Base-by-base conservation (phyloP, 2,113 vertebrate genomes). In the Paralichthys olivaceus region DNA sequence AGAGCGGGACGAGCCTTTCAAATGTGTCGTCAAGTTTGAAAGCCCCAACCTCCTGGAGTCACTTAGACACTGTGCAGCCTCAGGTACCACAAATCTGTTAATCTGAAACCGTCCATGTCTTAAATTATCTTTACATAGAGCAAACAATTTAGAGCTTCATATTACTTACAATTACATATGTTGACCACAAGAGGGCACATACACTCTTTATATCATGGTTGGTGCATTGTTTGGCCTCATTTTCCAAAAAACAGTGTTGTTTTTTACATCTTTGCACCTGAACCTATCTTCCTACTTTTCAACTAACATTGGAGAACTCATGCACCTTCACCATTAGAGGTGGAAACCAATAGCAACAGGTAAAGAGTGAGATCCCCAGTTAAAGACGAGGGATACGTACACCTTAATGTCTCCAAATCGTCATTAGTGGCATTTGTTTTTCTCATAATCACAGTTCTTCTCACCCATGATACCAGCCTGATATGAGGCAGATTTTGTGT, bases 41-140 rank as follows among this genome's bases (percentile, higher is more conserved):
- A 97, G 97, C 88, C 94, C 93, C 2, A 94, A 96, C 89, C 94
- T 99, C 51, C 88, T 99, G 71, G 96, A 98, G 83, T 96, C 98
- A 0, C 62, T 99, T 51, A 95, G 94, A 77, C 91, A 94, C 84
- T 95, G 96, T 84, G 94, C 95, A 66, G 92, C 95, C 65, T 93
- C 95, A 1, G 96, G 98, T 99, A 84, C 9, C 11, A 51, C 22
- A 0, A 58, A 5, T 53, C 6, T 69, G 1, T 60, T 49, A 5
- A 23, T 13, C 15, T 40, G 7, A 23, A 61, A 13, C 8, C 14
- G 49, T 29, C 5, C 11, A 14, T 49, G 19, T 22, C 2, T 23
- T 1, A 25, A 54, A 67, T 26, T 0, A 11, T 67, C 28, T 66
- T 60, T 6, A 25, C 9, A 37, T 23, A 45, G 3, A 29, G 4